Base-by-base conservation (phyloP, 2,797 vertebrate species). In the Trichosurus vulpecula region DNA sequence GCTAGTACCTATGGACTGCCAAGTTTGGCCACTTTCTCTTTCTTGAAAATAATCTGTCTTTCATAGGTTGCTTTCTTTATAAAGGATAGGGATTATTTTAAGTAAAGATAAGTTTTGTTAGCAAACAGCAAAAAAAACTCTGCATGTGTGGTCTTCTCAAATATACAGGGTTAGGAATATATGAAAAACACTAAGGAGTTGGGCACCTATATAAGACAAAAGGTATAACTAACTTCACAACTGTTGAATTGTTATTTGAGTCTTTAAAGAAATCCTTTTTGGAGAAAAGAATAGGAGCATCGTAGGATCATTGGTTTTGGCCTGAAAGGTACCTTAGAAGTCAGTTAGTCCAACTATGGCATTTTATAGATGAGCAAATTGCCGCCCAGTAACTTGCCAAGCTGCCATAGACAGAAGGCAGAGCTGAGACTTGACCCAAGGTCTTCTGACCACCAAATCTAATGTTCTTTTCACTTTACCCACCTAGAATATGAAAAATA, bases 101-200 rank as follows among this genome's bases (percentile, higher is more conserved):
- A 51, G 61, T 95, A 54, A 95, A 92, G 52, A 93, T 4, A 56
- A 74, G 3, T 95, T 93, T 95, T 91, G 56, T 93, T 93, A 74
- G 90, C 31, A 56, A 90, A 57, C 56, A 61, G 47, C 54, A 87
- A 87, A 94, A 53, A 53, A n/a, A 94, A 4, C 52, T 27, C 54
- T 90, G 1, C 54, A 19, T 52, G 27, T 54, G 81, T 91, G 53
- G 10, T 89, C 0, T 1, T 74, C n/a, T 90, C 25, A 87, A 92
- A 94, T 66, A 87, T 35, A 0, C 19, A 61, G 14, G 19, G 10
- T 3, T 58, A 74, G 94, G 54, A 51, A 90, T 95, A 57, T 95
- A 25, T 92, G 90, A 95, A 61, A 94, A 94, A 90, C 9, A 74
- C 6, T 61, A 93, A 95, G 54, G 19, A 87, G 22, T 47, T 51